Base-by-base conservation (phyloP, 2,888 invertebrate genomes). In the Romanomermis culicivorax region DNA sequence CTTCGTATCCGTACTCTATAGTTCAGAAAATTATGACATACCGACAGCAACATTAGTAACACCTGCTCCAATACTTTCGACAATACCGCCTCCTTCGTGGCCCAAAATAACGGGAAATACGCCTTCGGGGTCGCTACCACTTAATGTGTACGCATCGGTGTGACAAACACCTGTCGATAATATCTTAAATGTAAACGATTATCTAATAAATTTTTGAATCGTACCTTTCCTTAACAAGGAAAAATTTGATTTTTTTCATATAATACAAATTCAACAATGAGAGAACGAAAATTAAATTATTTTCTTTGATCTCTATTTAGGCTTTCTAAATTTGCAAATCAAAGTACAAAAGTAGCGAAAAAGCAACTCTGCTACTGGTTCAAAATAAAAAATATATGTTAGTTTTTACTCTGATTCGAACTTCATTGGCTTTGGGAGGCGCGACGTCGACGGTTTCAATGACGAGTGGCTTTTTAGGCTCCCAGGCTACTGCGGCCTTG, bases 401-500 rank as follows among this genome's bases (percentile, higher is more conserved):
- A n/a, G n/a, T 36, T 36, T 36, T 17, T 62, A 75, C 73, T 69
- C 74, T 73, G 24, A 77, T 68, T 57, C 76, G 64, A 53, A 77
- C 89, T 78, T 97, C 95, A 59, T 87, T 83, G 0, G 82, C 81
- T 70, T 82, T 82, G 1, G 97, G 97, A 7, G 93, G 87, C 23
- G 81, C 85, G 1, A 97, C 95, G 73, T 88, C 82, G 56, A 99
- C 78, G 54, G 82, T 83, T 74, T 97, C 97, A 52, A 97, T 77
- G 1, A 78, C 77, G 27, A 97, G 74, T 4, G 88, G 85, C 66
- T 85, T 78, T 61, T 88, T 88, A 53, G 86, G 80, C 64, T 80
- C 83, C 95, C 95, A 97, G 2, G 95, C 93, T 23, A 97, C 86
- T 1, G 93, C 95, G 25, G 97, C 97, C 67, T 78, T 79, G 71